A percentile compares a stretch with the other conserved stretches of the same genome.
Conservation (phyloP, 2,113 vertebrate species). For the Notarius lentiginosus region DNA sequence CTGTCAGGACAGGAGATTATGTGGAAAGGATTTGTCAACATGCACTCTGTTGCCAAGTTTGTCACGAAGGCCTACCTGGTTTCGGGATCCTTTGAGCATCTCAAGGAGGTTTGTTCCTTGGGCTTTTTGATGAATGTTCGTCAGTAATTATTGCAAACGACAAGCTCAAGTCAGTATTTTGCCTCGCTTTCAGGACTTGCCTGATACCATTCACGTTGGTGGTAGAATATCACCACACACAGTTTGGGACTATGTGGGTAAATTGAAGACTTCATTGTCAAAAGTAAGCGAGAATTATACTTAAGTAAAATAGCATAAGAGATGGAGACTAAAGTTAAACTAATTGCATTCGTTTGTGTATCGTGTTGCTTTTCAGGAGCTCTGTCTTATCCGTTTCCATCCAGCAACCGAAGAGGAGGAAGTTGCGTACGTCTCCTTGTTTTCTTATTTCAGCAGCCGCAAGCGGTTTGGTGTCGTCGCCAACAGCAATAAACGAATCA, state of each 20-base stretch:
- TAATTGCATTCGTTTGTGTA: background rate
- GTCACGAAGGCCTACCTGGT: constrained; percentile 97
- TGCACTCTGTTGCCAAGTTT: constrained; percentile 97
- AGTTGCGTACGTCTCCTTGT: constrained; percentile 95
- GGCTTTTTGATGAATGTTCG: background rate
- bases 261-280: constrained; percentile 92
- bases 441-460: constrained; percentile 98
- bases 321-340: background rate
- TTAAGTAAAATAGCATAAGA: background rate
- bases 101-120: constrained; percentile 85
- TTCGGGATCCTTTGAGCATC: constrained; percentile 91
- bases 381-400: constrained; percentile 96
- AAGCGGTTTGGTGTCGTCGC: constrained; percentile 94
- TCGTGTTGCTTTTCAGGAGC: constrained; percentile 74
- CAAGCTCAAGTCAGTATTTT: background rate
- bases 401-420: constrained; percentile 97
- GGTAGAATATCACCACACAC: constrained; percentile 93
- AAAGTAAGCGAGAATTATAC: constrained; percentile 77
- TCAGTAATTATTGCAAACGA: background rate
- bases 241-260: constrained; percentile 98
- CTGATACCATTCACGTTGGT: constrained; percentile 94
- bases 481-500: constrained; percentile 94
- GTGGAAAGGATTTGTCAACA: constrained; percentile 98
- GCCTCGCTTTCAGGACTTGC: constrained; percentile 82
- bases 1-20: constrained; percentile 90